These are phyloP conservation scores for Hydra vulgaris DNA, from an alignment of 30 jellyfish, hydroid and myxozoan genomes.

Conservation along the genomic window DNA sequence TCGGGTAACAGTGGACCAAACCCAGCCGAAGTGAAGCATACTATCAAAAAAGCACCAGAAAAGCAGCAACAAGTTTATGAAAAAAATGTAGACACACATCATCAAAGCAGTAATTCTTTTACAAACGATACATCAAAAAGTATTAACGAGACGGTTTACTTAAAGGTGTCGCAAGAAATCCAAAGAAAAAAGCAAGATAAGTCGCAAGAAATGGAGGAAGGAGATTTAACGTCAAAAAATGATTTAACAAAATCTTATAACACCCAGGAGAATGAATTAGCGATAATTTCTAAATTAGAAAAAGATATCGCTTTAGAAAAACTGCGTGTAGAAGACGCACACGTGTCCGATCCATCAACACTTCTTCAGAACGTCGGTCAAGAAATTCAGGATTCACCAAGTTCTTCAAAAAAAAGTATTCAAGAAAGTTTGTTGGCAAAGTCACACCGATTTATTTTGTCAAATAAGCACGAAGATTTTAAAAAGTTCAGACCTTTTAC, in stretches of 20 bases:
- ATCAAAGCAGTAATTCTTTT: background rate
- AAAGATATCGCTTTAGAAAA: constrained; percentile 28
- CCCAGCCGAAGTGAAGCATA: background rate
- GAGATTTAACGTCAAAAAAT: background rate
- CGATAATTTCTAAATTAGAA: constrained; percentile 27
- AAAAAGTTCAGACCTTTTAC: background rate
- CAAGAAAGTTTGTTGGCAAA: background rate
- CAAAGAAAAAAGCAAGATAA: constrained; percentile 10
- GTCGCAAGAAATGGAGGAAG: background rate
- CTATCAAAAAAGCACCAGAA: background rate
- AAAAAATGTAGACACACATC: background rate
- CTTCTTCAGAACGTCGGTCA: constrained; percentile 27
- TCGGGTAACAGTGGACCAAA: background rate
- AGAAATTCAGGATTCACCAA: constrained; percentile 21
- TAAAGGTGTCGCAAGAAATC: background rate
- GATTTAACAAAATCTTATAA: background rate
- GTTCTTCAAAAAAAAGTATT: background rate
- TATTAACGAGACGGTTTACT: background rate
- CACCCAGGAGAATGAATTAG: constrained; percentile 12
- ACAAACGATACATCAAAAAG: background rate
- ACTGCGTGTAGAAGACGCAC: constrained; percentile 11
- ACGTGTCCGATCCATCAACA: background rate
- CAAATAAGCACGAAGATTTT: background rate
- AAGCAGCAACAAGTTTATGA: background rate
- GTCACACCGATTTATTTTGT: background rate